These are phyloP conservation scores for Polylopha cassiicola DNA, from an alignment of 2,888 invertebrate genomes.

Conservation along the genomic window DNA sequence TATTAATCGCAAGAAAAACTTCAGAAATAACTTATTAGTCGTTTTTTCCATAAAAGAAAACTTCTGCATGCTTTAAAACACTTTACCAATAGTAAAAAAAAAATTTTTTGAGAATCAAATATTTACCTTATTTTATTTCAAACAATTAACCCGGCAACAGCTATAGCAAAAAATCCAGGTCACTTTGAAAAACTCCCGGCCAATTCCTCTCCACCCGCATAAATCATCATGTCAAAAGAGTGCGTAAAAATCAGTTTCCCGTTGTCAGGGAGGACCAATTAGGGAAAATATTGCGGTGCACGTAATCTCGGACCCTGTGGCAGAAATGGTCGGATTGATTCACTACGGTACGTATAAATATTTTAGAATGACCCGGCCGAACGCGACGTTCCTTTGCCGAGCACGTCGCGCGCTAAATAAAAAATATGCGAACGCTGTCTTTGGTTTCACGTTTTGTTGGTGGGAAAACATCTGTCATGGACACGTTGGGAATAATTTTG, in stretches of 20 bases:
- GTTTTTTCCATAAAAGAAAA: conserved; percentile 12
- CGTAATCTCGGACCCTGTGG: conserved; percentile 41
- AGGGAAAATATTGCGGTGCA: conserved; percentile 47
- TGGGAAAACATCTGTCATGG: conserved; percentile 27
- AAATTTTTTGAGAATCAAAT: conserved; percentile 6
- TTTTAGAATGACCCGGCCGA: conserved; percentile 40
- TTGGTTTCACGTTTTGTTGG: conserved; percentile 24
- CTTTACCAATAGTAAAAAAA: conserved; percentile 7
- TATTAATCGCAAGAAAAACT: conserved; percentile 14
- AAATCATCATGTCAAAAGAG: conserved; percentile 27
- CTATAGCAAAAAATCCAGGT: conserved; percentile 13
- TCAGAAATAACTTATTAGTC: conserved; percentile 6
- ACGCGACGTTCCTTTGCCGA: conserved; percentile 37
- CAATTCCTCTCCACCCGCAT: conserved; percentile 22
- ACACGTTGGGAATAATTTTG: conserved; percentile 19
- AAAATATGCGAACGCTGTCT: conserved; percentile 24
- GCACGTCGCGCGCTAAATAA: conserved; percentile 41
- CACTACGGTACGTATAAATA: conserved; percentile 51
- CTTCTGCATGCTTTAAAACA: conserved; percentile 6
- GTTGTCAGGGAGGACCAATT: conserved; percentile 39
- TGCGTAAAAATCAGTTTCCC: conserved; percentile 28
- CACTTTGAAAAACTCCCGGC: conserved; percentile 15
- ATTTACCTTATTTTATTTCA: conserved; percentile 13
- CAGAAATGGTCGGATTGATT: conserved; percentile 53
- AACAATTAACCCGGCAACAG: conserved; percentile 12